These are phyloP conservation scores for Papilio machaon DNA, from an alignment of 1,140 invertebrate species.

Conservation along the genomic window DNA sequence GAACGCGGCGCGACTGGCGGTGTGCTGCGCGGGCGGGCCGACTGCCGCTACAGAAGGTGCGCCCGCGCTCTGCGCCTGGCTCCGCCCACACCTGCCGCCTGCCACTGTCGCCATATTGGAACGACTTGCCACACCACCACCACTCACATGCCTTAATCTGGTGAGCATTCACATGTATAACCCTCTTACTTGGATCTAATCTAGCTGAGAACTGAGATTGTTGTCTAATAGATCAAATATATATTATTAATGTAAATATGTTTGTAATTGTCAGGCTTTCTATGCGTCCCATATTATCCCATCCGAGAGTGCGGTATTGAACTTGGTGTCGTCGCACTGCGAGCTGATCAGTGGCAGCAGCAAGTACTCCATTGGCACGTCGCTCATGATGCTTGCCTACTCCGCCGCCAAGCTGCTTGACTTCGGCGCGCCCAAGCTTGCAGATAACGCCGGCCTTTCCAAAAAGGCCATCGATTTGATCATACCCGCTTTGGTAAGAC, in stretches of 20 bases:
- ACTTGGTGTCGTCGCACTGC: constrained; percentile 80
- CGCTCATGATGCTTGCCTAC: constrained; percentile 75
- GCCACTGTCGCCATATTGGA: constrained; percentile 61
- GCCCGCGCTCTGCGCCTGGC: constrained; percentile 61
- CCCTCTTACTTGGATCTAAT: too few species aligned
- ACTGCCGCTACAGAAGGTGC: constrained; percentile 47
- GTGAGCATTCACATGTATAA: constrained; percentile 52
- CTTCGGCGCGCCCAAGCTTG: constrained; percentile 61
- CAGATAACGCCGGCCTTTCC: constrained; percentile 62
- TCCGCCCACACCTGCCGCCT: constrained; percentile 66
- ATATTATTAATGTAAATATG: not conserved
- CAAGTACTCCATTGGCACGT: constrained; percentile 66
- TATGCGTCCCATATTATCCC: constrained; percentile 91
- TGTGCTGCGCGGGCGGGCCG: constrained; percentile 57
- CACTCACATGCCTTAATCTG: constrained; percentile 55
- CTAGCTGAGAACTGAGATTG: not conserved
- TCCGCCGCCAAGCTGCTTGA: constrained; percentile 74
- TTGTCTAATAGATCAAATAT: not conserved
- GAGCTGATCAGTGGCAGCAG: constrained; percentile 70
- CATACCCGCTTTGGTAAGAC: constrained; percentile 74
- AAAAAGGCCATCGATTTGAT: constrained; percentile 70
- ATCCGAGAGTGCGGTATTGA: constrained; percentile 89
- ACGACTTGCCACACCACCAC: constrained; percentile 54
- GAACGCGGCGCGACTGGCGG: constrained; percentile 52
- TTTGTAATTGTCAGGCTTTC: constrained; percentile 82